Evolutionary conservation across 2,113 vertebrate genomes (phyloP), one percentile per base, ranked within the genome.

Genomic region (Daboia siamensis): DNA sequence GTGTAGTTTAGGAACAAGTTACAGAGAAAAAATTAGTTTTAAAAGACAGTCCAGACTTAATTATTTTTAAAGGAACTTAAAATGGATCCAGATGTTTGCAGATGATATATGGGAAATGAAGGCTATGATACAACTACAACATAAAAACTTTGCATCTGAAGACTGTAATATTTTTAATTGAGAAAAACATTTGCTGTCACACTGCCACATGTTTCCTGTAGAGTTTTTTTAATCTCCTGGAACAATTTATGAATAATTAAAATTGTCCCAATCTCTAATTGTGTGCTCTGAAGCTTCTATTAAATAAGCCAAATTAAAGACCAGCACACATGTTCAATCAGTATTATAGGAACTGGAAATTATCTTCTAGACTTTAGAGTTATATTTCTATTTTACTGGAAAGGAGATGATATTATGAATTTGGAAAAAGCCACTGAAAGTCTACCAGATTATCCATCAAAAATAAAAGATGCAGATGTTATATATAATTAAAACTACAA

Each of bases 301-400:
- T 91, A 92, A 55, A 2, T 4, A 33, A 91, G 55, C 74, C 55
- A 90, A 95, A 46, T 94, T 93, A 94, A 74, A 92, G 44, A 69
- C 3, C 85, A 92, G 92, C 39, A 10, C 87, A 90, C 11, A 33
- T 51, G 3, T 44, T 91, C 29, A 93, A 10, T 80, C 11, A 93
- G 24, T 33, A 33, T 52, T 11, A 88, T 6, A 54, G 57, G 90
- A 90, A 85, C 1, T 61, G 8, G 87, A 54, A 51, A 84, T 61
- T 15, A 0, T 9, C 48, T 74, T 74, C 91, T 85, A 55, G 5
- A 59, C 20, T 21, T 92, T 12, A 17, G 23, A 17, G 21, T 88
- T 88, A 56, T 1, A 21, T 23, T 51, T 3, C 13, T 87, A 39
- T 5, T 69, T 89, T 89, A 23, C 69, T 1, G 89, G 61, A 4